Percentiles rank a stretch among this genome's conserved stretches.
Evolutionary conservation across 1,140 invertebrate genomes (phyloP).

Genomic region (Nomia melanderi): DNA sequence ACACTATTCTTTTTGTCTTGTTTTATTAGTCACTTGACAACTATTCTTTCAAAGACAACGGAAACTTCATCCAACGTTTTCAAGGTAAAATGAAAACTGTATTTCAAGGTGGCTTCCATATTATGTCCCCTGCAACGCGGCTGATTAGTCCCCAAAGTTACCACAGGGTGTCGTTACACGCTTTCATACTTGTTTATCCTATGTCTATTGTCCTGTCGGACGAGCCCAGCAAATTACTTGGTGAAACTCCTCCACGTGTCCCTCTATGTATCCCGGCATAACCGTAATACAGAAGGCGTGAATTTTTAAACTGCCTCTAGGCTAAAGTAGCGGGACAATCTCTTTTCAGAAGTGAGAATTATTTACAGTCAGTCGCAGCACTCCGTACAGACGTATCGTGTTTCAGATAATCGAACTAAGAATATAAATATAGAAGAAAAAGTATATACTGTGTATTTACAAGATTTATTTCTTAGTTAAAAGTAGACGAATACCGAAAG

Average conservation of each 20-base stretch:
- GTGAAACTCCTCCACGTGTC: constrained; percentile 49
- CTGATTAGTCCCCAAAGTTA: constrained; percentile 52
- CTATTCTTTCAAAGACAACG: not conserved
- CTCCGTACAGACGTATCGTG: too few species aligned
- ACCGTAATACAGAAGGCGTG: constrained; percentile 42
- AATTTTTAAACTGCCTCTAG: constrained; percentile 51
- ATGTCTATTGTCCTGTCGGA: constrained; percentile 17
- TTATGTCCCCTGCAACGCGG: constrained; percentile 11
- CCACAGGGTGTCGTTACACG: constrained; percentile 44
- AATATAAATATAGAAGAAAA: too few species aligned
- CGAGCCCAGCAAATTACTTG: constrained; percentile 49
- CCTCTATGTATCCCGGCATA: constrained; percentile 7
- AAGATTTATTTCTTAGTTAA: too few species aligned
- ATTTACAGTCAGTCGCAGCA: not conserved
- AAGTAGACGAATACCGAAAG: too few species aligned
- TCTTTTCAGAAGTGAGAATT: not conserved
- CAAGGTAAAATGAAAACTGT: constrained; percentile 18
- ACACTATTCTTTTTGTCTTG: not conserved
- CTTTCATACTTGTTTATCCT: constrained; percentile 7
- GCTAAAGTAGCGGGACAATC: constrained; percentile 6
- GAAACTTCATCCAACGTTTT: not conserved
- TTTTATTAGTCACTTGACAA: not conserved
- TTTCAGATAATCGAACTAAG: too few species aligned
- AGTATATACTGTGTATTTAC: too few species aligned
- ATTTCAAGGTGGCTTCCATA: constrained; percentile 15